Evolutionary conservation across 2,797 vertebrate genomes (phyloP).

Genomic region (Dendrocincla fuliginosa): DNA sequence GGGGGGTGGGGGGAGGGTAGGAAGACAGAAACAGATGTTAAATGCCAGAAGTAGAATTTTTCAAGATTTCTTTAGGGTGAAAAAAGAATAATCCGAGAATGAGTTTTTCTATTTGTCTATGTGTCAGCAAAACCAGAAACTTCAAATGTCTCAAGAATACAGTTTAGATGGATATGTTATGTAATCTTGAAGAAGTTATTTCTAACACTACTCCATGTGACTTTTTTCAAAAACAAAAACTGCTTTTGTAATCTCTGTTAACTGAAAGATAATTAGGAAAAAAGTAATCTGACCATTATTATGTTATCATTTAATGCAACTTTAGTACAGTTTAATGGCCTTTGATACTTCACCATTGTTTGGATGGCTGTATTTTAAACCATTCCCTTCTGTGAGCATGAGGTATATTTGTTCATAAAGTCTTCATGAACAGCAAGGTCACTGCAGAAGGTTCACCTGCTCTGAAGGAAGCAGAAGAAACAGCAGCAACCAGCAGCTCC

Average conservation of each 20-base stretch:
- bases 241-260: background rate
- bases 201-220: background rate
- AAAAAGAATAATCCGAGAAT: background rate
- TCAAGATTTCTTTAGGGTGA: background rate
- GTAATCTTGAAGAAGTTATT: background rate
- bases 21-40: fast-evolving
- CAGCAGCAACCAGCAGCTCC: background rate
- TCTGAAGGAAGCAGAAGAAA: background rate
- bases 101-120: background rate
- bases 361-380: background rate
- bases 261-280: background rate
- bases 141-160: background rate
- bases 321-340: background rate
- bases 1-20: too few species aligned
- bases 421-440: background rate
- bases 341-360: background rate
- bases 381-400: fast-evolving
- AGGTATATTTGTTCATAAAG: background rate
- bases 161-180: background rate
- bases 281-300: background rate
- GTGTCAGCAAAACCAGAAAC: background rate
- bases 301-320: background rate
- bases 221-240: background rate
- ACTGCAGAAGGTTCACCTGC: background rate
- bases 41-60: background rate